phyloP scores from a whole-genome alignment of 1,140 invertebrate species.

The Aricia agestis region DNA sequence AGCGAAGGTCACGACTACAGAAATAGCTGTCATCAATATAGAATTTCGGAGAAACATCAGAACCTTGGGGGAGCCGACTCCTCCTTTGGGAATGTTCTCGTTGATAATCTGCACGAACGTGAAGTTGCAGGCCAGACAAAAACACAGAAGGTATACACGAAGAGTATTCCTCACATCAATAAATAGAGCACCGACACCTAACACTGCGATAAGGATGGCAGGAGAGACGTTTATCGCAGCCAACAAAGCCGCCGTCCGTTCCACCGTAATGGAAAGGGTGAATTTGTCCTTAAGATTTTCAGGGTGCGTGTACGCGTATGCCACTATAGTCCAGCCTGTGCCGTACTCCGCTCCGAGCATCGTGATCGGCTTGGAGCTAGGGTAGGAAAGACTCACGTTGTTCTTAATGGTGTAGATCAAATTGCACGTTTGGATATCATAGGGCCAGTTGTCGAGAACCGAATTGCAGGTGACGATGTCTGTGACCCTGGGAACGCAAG shows the following conservation, averaged over 20 bases:
- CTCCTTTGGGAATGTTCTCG: constrained; percentile 33
- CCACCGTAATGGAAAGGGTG: constrained; percentile 30
- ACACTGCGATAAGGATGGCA: constrained; percentile 27
- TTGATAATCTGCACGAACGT: constrained; percentile 31
- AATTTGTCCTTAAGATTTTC: constrained; percentile 15
- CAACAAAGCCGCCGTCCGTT: constrained; percentile 36
- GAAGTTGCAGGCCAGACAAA: constrained; percentile 41
- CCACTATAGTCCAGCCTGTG: constrained; percentile 35
- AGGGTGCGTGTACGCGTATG: constrained; percentile 28
- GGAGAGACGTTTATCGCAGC: constrained; percentile 37
- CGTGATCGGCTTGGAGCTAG: constrained; percentile 5
- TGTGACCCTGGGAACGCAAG: constrained; percentile 17
- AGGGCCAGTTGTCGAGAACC: constrained; percentile 39
- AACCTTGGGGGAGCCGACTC: constrained; percentile 35
- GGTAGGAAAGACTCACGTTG: constrained; percentile 25
- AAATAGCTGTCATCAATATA: constrained; percentile 30
- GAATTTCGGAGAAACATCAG: constrained; percentile 37
- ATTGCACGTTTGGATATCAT: constrained; percentile 37
- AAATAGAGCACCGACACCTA: constrained; percentile 26
- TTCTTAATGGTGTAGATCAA: constrained; percentile 29
- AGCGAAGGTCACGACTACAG: constrained; percentile 31
- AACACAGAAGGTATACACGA: constrained; percentile 30
- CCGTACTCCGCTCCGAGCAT: constrained; percentile 35
- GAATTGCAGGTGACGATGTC: constrained; percentile 26
- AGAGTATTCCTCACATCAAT: constrained; percentile 25